Percentiles rank a stretch among this genome's conserved stretches.
These are phyloP conservation scores for Leptopilina syphax DNA, from an alignment of 2,888 invertebrate species.

Conservation along the genomic window DNA sequence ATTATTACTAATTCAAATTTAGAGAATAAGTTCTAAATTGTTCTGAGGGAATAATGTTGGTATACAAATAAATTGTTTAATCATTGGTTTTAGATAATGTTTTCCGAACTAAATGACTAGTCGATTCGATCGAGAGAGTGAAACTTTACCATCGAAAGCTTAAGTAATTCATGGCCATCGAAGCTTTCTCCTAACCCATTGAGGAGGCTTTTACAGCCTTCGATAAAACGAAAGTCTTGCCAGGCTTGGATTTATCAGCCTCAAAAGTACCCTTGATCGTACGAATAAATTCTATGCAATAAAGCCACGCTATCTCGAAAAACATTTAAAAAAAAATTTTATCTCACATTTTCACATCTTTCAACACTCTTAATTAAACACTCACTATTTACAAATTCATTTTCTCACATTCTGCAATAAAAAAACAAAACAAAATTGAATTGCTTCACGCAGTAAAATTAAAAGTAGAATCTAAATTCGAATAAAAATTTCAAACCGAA, in stretches of 20 bases:
- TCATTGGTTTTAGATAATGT: slow-evolving; percentile 1
- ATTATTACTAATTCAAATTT: background rate
- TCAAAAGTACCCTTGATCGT: slow-evolving; percentile 27
- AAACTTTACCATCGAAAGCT: slow-evolving; percentile 20
- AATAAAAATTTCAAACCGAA: too few relatives aligned
- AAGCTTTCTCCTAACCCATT: slow-evolving; percentile 24
- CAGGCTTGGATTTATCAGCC: slow-evolving; percentile 21
- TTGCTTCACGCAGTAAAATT: too few relatives aligned
- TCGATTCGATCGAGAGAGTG: slow-evolving; percentile 24
- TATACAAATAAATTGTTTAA: slow-evolving; percentile 4
- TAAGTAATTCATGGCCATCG: slow-evolving; percentile 37
- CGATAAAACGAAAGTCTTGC: slow-evolving; percentile 34
- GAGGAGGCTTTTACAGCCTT: slow-evolving; percentile 24
- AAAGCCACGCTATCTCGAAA: slow-evolving; percentile 22
- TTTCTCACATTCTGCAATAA: too few relatives aligned
- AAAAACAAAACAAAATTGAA: too few relatives aligned
- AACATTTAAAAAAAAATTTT: background rate
- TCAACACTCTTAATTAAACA: background rate
- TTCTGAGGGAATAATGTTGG: background rate
- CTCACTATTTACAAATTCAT: too few relatives aligned
- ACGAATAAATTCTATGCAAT: slow-evolving; percentile 19
- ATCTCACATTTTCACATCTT: background rate
- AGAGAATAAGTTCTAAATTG: background rate
- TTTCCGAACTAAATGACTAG: slow-evolving; percentile 4
- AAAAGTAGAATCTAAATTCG: too few relatives aligned